Evolutionary conservation across 1,140 invertebrate species (phyloP), one percentile per base, ranked within the genome.

Genomic region (Homalodisca vitripennis): DNA sequence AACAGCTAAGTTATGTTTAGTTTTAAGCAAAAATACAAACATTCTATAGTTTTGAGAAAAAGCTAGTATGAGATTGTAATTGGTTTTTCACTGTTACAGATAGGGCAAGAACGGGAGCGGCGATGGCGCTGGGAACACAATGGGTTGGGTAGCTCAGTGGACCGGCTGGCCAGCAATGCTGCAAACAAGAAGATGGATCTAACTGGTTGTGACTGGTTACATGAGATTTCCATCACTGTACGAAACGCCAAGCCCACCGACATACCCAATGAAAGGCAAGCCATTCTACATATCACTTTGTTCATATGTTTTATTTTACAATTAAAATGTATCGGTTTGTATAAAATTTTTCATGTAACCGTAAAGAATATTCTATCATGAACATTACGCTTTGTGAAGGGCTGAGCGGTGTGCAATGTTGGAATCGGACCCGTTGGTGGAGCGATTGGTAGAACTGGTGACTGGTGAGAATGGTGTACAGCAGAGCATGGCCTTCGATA

Each of bases 191-290:
- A 86, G 73, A 79, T 83, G 62, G 82, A 84, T 72, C 74, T 72
- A 24, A 78, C 79, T 73, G 83, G 94, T 27, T 96, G 94, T 82
- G 94, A 97, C 80, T 93, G 92, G 87, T 83, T 97, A 57, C 91
- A 95, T 75, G 94, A 97, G 81, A 86, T 97, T 32, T 95, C 94
- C 6, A 88, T 97, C 57, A 94, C 92, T 0, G 87, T 97, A 12
- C 82, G 92, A 22, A 88, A 86, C 66, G 85, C 87, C 46, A 89
- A 90, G 76, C 81, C 82, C 55, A 88, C 88, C 0, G 84, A 84
- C 53, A 84, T 93, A 70, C 84, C 85, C 0, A 87, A 91, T 79
- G 92, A 94, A 75, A 87, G 89, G 82, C 82, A 73, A 70, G 71
- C 31, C 27, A 51, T 71, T n/a, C n/a, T n/a, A 41, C 34, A 17